Conservation (phyloP, 2,797 vertebrate species). For the Capromys pilorides region DNA sequence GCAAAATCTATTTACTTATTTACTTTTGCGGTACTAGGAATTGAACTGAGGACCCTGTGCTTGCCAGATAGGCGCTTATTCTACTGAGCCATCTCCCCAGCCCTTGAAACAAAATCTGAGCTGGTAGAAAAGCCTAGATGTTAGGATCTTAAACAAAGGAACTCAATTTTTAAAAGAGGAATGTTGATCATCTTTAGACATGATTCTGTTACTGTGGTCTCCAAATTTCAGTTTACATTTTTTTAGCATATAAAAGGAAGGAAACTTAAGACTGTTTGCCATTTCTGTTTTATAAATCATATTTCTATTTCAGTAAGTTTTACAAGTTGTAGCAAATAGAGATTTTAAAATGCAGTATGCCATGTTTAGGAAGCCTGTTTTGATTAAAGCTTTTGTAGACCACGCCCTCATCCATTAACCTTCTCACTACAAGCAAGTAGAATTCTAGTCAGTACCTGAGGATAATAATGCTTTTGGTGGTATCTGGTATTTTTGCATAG, state of each 20-base stretch:
- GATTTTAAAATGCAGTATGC: not conserved
- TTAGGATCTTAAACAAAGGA: conserved; percentile 28
- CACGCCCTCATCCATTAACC: conserved; percentile 16
- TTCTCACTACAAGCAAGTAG: conserved; percentile 17
- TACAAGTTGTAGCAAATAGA: not conserved
- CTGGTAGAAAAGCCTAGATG: conserved; percentile 15
- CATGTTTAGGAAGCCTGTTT: not conserved
- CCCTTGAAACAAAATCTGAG: not conserved
- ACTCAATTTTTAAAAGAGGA: conserved; percentile 13
- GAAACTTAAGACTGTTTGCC: not conserved
- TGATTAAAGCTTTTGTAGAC: not conserved
- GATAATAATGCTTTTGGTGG: not conserved
- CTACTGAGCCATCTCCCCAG: too few species aligned
- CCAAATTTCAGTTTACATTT: conserved; percentile 20
- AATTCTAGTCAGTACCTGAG: not conserved
- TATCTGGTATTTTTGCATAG: not conserved
- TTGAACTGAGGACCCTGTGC: too few species aligned
- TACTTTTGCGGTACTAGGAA: too few species aligned
- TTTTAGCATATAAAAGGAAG: conserved; percentile 16
- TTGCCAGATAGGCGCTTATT: too few species aligned
- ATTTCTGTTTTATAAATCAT: conserved; percentile 11
- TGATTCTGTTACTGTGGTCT: not conserved
- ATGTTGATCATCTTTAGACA: not conserved
- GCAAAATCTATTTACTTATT: not conserved
- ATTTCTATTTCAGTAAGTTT: conserved; percentile 17